A percentile compares a stretch with the other conserved stretches of the same genome.
Conservation (phyloP, 2,113 vertebrate genomes). For the Aythya baeri region DNA sequence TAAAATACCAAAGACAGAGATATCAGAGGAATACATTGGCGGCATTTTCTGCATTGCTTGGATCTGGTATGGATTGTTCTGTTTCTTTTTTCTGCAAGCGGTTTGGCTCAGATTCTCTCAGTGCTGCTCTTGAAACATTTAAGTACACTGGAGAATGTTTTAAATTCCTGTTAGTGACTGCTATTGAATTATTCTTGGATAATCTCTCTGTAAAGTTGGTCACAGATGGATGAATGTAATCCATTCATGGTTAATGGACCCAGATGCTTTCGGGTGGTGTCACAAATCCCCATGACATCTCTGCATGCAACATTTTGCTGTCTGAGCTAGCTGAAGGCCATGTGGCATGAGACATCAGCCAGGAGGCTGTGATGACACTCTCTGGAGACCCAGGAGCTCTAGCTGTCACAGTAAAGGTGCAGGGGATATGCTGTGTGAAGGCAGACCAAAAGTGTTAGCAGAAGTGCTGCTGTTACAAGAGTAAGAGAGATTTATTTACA, state of each 20-base stretch:
- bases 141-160: background rate
- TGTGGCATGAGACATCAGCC: background rate
- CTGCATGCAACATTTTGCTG: background rate
- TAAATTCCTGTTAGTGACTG: background rate
- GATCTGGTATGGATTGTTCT: background rate
- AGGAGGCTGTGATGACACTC: background rate
- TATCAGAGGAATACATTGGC: rapidly evolving
- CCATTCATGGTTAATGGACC: background rate
- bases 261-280: background rate
- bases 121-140: background rate
- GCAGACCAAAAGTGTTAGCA: background rate
- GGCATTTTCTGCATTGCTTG: background rate
- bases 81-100: background rate
- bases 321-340: background rate
- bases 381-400: background rate
- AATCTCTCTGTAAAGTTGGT: background rate
- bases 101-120: background rate
- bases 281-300: background rate
- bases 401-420: background rate
- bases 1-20: background rate
- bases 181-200: conserved; percentile 13
- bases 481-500: too few species aligned
- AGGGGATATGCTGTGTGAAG: background rate
- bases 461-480: background rate
- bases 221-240: background rate